Percentiles rank a stretch among this genome's conserved stretches.
Evolutionary conservation across 2,113 vertebrate species (phyloP).

Genomic region (Etia nguti): DNA sequence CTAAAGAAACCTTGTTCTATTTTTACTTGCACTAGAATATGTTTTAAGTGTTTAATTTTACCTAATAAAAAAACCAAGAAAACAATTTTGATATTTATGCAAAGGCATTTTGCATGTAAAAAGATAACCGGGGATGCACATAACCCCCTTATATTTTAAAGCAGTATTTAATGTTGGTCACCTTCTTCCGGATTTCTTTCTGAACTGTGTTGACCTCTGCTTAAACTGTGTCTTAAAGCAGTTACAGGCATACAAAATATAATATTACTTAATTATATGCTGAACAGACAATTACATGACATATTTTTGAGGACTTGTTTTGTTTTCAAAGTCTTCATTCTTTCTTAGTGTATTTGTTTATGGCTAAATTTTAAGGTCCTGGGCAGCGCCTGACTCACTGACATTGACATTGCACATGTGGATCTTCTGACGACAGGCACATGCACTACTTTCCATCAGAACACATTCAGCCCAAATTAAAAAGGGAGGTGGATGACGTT

Average conservation of each 20-base stretch:
- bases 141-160: not conserved
- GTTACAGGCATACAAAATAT: not conserved
- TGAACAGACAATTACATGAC: not conserved
- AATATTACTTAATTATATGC: not conserved
- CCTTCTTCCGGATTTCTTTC: not conserved
- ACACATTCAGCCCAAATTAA: not conserved
- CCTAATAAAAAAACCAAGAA: not conserved
- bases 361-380: not conserved
- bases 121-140: not conserved
- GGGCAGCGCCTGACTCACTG: constrained; percentile 25
- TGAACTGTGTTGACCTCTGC: not conserved
- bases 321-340: not conserved
- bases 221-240: not conserved
- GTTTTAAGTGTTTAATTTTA: not conserved
- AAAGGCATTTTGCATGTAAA: not conserved
- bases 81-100: not conserved
- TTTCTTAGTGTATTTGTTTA: not conserved
- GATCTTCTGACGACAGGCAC: constrained; percentile 7
- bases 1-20: not conserved
- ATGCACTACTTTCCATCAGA: constrained; percentile 31
- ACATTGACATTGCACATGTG: constrained; percentile 61
- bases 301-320: not conserved
- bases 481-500: constrained; percentile 29
- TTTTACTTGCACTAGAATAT: not conserved
- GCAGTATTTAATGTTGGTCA: not conserved